Base-by-base conservation (phyloP, 2,797 vertebrate genomes). In the Platalea minor region DNA sequence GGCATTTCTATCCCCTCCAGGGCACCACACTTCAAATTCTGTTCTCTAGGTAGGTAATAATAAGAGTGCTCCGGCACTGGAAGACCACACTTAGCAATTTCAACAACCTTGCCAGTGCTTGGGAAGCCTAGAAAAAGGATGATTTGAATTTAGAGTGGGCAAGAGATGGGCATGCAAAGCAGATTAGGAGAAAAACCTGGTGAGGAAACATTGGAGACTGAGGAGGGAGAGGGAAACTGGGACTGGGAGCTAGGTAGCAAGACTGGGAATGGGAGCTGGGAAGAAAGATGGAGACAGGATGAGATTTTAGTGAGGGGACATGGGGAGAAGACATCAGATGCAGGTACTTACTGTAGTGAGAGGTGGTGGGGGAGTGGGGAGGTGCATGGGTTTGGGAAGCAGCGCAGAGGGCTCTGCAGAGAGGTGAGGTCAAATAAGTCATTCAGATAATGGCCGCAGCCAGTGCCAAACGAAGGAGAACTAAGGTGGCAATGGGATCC, bases 171-270 rank as follows among this genome's bases (percentile, higher is more conserved):
- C 3, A 19, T 41, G 33, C 28, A 78, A 80, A 80, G 11, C 5
- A 54, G 10, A 65, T 83, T 5, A 57, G 56, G 29, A 83, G 13
- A 74, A 65, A 94, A 91, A 48, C 2, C 5, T 35, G 41, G 9
- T 17, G 21, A 77, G 5, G 13, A 89, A 79, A 82, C 8, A 25
- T 3, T 64, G n/a, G 14, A 79, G 18, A 53, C 10, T 0, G 0
- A 72, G 7, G 9, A 86, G 4, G 13, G 23, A 72, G 41, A 76
- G 25, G 37, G 86, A 70, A 93, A 63, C 13, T 45, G n/a, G 23
- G 28, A 70, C 20, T 79, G 26, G 23, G 25, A 89, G 28, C 17
- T 65, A n/a, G 7, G 43, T 41, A 78, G 20, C 3, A 37, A 78
- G 19, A 53, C 9, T 51, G 11, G 26, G 50, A 91, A 59, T 33